A percentile compares a stretch with the other conserved stretches of the same genome.
These are phyloP conservation scores for Helicorthomorpha holstii DNA, from an alignment of 1,140 invertebrate species.

Conservation along the genomic window DNA sequence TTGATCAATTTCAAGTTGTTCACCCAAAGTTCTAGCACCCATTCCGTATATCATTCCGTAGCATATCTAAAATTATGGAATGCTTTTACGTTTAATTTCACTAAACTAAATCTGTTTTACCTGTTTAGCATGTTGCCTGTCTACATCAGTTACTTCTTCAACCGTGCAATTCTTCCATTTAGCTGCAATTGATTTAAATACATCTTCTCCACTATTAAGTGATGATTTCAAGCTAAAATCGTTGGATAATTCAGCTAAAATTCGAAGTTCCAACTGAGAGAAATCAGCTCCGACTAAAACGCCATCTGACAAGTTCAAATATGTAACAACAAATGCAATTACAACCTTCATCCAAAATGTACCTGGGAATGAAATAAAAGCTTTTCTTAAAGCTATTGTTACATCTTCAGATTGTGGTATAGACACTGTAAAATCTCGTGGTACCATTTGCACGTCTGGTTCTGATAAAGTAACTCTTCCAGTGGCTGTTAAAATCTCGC, in stretches of 20 bases:
- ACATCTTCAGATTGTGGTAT: background rate
- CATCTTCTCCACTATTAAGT: constrained; percentile 54
- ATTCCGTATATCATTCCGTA: constrained; percentile 99
- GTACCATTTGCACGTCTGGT: constrained; percentile 83
- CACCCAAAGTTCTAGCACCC: constrained; percentile 64
- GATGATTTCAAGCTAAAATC: constrained; percentile 53
- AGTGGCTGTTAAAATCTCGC: constrained; percentile 61
- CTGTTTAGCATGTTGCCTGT: constrained; percentile 66
- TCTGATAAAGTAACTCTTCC: constrained; percentile 81
- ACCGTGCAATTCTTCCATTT: constrained; percentile 42
- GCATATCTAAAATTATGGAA: constrained; percentile 46
- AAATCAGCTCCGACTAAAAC: constrained; percentile 79
- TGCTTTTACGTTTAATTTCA: background rate
- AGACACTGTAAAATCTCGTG: constrained; percentile 66
- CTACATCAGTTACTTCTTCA: constrained; percentile 43
- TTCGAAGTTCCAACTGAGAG: constrained; percentile 83
- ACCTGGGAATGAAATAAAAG: too few species aligned
- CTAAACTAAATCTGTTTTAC: constrained; percentile 2
- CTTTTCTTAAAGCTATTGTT: background rate
- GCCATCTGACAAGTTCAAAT: constrained; percentile 25
- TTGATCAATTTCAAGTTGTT: constrained; percentile 60
- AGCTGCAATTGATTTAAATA: constrained; percentile 73
- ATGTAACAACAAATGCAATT: too few species aligned
- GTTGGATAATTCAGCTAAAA: constrained; percentile 74
- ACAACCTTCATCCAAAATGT: too few species aligned